Base-by-base conservation (phyloP, 2,797 vertebrate species). In the Poeciliopsis infans region DNA sequence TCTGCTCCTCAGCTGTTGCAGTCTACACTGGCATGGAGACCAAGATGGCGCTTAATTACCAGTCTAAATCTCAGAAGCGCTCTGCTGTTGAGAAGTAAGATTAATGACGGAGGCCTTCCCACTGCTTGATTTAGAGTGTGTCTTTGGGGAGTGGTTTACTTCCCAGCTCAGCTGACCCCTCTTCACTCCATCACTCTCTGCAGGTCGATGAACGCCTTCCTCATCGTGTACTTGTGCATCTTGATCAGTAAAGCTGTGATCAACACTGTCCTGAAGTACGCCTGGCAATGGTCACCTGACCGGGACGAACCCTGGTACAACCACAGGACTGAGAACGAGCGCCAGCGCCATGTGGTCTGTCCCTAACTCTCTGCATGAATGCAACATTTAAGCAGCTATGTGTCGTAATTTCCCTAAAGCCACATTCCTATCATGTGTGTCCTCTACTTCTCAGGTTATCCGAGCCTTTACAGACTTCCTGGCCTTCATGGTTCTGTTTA, bases 11-110 rank as follows among this genome's bases (percentile, higher is more conserved):
- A 99, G 98, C 97, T 88, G 97, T 98, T 81, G 98, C 98, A 31
- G 96, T 99, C 90, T 99, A 99, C 92, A 99, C 98, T 0, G 98
- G 98, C 86, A 99, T 99, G 98, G 98, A 99, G 87, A 98, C 97
- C 78, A 99, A 99, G 95, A 99, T 99, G 98, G 98, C 98, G 0
- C 95, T 99, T 77, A 99, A 99, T 91, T 99, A 99, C 83, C 98
- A 99, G 80, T 97, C 98, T n/a, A 99, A 99, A 92, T 98, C 98
- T 86, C 98, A 99, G 95, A 99, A 99, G 88, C 96, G 98, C 64
- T 99, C 98, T 15, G 98, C 97, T 82, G 98, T 99, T 36, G 98
- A 99, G 94, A 99, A 99, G 98, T 99, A 96, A 93, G 94, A 85
- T 72, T 71, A 76, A 51, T 51, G 18, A 72, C 57, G 76, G 4